Evolutionary conservation across 2,797 vertebrate genomes (phyloP).

Genomic region (Crenichthys baileyi): DNA sequence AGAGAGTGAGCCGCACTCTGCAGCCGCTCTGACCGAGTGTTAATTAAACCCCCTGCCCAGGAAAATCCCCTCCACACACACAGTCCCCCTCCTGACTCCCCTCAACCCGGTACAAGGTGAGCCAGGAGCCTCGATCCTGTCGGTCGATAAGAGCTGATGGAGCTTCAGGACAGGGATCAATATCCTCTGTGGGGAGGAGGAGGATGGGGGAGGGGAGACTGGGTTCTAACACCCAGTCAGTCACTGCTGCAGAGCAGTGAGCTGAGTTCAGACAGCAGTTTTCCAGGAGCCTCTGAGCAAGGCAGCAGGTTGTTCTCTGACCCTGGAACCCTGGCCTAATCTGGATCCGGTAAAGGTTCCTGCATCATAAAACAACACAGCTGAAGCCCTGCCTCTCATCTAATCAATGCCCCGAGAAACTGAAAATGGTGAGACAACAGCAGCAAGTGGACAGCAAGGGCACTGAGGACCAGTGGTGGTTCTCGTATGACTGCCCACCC

Average conservation of each 20-base stretch:
- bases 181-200: conserved; percentile 23
- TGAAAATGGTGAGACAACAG: too few relatives aligned
- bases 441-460: too few relatives aligned
- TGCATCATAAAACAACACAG: too few relatives aligned
- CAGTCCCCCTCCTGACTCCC: background rate
- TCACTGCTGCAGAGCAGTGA: background rate
- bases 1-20: background rate
- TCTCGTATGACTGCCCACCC: too few relatives aligned
- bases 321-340: background rate
- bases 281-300: conserved; percentile 9
- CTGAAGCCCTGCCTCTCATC: too few relatives aligned
- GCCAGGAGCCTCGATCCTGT: conserved; percentile 1
- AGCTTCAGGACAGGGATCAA: conserved; percentile 37
- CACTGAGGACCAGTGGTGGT: too few relatives aligned
- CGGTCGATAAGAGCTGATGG: conserved; percentile 32
- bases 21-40: background rate
- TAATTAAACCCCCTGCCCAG: background rate
- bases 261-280: background rate
- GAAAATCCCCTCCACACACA: too few relatives aligned
- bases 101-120: conserved; percentile 18
- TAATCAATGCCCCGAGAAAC: too few relatives aligned
- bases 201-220: background rate
- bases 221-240: background rate
- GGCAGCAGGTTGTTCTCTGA: background rate
- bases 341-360: background rate